phyloP scores from a whole-genome alignment of 2,113 vertebrate genomes.

The Neodon shergylaensis region DNA sequence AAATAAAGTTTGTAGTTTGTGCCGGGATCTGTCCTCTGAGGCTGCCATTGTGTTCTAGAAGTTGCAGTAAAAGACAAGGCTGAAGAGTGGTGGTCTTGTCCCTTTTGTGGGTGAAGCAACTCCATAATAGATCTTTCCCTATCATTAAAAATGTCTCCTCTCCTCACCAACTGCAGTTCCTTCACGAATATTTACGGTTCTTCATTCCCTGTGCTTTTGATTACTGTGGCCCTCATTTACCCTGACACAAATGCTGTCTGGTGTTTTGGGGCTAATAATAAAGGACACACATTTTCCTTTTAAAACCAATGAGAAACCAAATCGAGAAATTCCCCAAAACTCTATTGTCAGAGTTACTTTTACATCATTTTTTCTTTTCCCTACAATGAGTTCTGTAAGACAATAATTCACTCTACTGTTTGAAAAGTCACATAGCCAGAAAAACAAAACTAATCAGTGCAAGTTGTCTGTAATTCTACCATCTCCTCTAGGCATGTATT shows the following conservation, averaged over 20 bases:
- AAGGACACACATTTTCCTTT: conserved; percentile 58
- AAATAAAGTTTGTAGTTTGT: conserved; percentile 34
- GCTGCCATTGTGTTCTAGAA: conserved; percentile 15
- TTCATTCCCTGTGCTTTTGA: conserved; percentile 45
- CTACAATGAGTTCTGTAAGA: background rate
- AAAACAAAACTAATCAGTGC: conserved; percentile 48
- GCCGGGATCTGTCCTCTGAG: background rate
- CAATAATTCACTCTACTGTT: conserved; percentile 19
- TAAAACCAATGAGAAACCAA: conserved; percentile 36
- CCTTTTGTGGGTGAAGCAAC: conserved; percentile 34
- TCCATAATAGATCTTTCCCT: conserved; percentile 26
- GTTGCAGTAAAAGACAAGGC: conserved; percentile 29
- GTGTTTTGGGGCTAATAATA: conserved; percentile 22
- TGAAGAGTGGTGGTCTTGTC: conserved; percentile 44
- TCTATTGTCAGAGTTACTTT: conserved; percentile 24
- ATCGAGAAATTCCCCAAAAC: background rate
- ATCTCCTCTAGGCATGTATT: background rate
- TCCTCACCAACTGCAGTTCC: conserved; percentile 49
- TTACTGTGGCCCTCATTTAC: conserved; percentile 35
- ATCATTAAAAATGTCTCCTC: conserved; percentile 60
- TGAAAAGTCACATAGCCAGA: background rate
- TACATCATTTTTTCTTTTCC: background rate
- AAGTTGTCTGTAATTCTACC: background rate
- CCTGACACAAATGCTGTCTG: background rate
- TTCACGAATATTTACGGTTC: conserved; percentile 72